Conservation (phyloP, 1,140 invertebrate species). For the Drosophila prosaltans region DNA sequence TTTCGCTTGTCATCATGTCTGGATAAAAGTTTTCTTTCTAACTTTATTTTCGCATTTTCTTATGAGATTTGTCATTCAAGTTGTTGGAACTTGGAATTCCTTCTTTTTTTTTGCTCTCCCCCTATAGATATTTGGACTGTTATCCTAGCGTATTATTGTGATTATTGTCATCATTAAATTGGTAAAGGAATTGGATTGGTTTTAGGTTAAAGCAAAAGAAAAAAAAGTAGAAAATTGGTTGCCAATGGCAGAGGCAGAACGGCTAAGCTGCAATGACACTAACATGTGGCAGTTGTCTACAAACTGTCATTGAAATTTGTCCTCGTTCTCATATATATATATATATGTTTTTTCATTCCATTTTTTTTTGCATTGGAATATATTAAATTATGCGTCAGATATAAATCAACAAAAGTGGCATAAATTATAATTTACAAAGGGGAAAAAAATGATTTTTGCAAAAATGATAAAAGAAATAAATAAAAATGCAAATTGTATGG, state of each 20-base stretch:
- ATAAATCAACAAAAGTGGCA: conserved; percentile 48
- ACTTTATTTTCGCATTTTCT: conserved; percentile 59
- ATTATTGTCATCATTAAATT: conserved; percentile 51
- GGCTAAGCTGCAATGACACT: conserved; percentile 20
- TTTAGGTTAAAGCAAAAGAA: conserved; percentile 8
- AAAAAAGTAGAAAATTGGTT: conserved; percentile 19
- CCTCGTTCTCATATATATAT: neutral
- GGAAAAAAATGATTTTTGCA: conserved; percentile 50
- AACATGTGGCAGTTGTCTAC: conserved; percentile 42
- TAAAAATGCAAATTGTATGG: conserved; percentile 30
- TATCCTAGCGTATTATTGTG: conserved; percentile 58
- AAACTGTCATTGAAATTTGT: conserved; percentile 24
- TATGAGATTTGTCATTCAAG: conserved; percentile 43
- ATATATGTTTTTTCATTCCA: too few species aligned
- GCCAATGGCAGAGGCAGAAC: neutral
- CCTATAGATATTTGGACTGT: conserved; percentile 60
- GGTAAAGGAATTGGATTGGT: conserved; percentile 12
- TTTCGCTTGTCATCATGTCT: conserved; percentile 48
- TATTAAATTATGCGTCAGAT: conserved; percentile 51
- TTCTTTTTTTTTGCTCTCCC: neutral
- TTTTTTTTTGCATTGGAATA: conserved; percentile 19
- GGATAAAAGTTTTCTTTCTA: conserved; percentile 59
- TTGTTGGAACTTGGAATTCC: conserved; percentile 21
- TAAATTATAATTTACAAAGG: conserved; percentile 19
- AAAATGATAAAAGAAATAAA: conserved; percentile 45